These are phyloP conservation scores for Uromys caudimaculatus DNA, from an alignment of 2,797 vertebrate species.

Conservation along the genomic window DNA sequence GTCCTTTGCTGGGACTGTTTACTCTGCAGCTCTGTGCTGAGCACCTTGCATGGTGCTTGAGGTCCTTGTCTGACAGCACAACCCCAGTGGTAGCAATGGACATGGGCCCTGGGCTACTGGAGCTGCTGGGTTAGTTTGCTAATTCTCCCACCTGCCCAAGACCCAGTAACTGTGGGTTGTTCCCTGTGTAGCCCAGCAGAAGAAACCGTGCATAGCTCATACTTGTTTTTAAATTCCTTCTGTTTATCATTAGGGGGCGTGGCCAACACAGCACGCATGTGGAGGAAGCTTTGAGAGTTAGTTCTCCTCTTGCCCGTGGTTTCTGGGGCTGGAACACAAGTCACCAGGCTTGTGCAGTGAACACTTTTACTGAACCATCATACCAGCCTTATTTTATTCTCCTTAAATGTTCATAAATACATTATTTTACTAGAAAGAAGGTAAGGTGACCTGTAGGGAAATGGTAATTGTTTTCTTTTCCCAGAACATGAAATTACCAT, in stretches of 20 bases:
- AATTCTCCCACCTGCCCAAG: not conserved
- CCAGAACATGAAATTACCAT: not conserved
- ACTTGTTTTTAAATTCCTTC: not conserved
- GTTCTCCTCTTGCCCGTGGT: not conserved
- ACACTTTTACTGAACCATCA: not conserved
- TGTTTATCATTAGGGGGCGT: not conserved
- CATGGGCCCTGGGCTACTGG: not conserved
- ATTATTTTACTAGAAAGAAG: not conserved
- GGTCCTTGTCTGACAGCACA: not conserved
- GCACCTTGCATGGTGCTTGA: not conserved
- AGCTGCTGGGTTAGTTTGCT: not conserved
- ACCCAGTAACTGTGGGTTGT: not conserved
- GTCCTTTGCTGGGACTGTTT: not conserved
- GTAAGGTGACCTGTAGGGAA: not conserved
- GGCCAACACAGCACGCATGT: not conserved
- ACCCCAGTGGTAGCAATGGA: accelerated
- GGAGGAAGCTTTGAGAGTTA: not conserved
- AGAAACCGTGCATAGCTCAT: not conserved
- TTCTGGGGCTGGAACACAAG: not conserved
- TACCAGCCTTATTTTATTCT: not conserved
- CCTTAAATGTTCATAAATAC: not conserved
- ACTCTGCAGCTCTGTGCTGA: not conserved
- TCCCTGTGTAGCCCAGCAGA: not conserved
- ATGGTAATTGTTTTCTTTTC: not conserved
- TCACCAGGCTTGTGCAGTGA: too few relatives aligned